Conservation (phyloP, 2,113 vertebrate genomes). For the Brachypteracias leptosomus region DNA sequence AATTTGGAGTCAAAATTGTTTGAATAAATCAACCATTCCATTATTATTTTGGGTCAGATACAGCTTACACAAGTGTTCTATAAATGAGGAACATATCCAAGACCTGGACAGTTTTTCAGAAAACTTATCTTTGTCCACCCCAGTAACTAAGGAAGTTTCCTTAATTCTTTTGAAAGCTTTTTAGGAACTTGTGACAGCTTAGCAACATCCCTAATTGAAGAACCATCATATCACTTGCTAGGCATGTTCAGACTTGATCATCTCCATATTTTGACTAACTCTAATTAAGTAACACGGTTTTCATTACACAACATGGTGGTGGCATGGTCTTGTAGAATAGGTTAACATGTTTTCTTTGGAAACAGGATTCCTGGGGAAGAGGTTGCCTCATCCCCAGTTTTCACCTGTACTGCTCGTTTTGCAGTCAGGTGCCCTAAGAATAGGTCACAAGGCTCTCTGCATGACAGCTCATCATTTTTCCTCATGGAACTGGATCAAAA, state of each 20-base stretch:
- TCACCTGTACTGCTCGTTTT: not conserved
- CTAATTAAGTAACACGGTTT: not conserved
- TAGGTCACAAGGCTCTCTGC: not conserved
- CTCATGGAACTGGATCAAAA: not conserved
- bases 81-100: not conserved
- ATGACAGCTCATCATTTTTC: not conserved
- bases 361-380: not conserved
- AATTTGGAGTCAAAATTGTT: not conserved
- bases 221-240: not conserved
- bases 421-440: not conserved
- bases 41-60: not conserved
- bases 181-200: not conserved
- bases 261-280: not conserved
- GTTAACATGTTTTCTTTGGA: not conserved
- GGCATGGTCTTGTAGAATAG: not conserved
- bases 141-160: not conserved
- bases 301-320: not conserved
- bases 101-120: not conserved
- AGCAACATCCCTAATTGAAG: not conserved
- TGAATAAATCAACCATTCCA: not conserved
- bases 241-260: not conserved
- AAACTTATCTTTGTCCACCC: not conserved
- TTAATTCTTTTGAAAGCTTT: not conserved
- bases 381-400: not conserved
- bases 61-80: not conserved